Base-by-base conservation (phyloP, 2,797 vertebrate species). In the Paratrypauchen microcephalus region DNA sequence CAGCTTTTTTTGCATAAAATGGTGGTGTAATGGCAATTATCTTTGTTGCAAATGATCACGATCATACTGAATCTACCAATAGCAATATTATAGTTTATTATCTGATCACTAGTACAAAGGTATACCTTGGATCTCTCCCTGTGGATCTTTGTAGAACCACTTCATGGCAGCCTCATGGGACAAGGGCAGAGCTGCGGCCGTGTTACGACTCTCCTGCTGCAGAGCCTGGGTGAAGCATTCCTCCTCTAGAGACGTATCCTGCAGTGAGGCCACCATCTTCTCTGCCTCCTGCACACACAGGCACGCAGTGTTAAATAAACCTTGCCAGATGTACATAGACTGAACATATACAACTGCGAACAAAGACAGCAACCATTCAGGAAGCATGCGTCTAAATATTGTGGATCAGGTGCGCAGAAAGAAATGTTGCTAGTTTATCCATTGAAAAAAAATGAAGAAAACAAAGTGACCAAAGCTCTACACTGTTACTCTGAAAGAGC, bases 101-200 rank as follows among this genome's bases (percentile, higher is more conserved):
- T 45, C 0, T 15, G 15, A 16, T 45, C 12, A 4, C 3, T 16
- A 26, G 54, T 16, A 3, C 26, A 18, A 36, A 26, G 55, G 28
- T 41, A 26, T 87, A 97, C 96, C 96, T 92, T 97, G 96, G 86
- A 97, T 97, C 84, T 97, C 96, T 68, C 94, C 96, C 89, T 97
- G 96, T 0, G 96, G 95, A 83, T 97, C 96, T 81, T 97, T 97
- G 90, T 97, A 97, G 86, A 97, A 97, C 96, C 96, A 97, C 89
- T 96, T 97, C 89, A 95, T 95, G 83, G 96, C 96, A 0, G 95
- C 95, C 71, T 97, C 96, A 0, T 97, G 96, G 24, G 93, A 92
- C 70, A 97, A 93, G 0, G 96, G 96, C 71, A 97, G 92, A 75
- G 96, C 96, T 2, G 95, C 94, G 6, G 96, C 95, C 0, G 94